Evolutionary conservation across 2,113 vertebrate genomes (phyloP), one percentile per base, ranked within the genome.

Genomic region (Zosterops borbonicus): DNA sequence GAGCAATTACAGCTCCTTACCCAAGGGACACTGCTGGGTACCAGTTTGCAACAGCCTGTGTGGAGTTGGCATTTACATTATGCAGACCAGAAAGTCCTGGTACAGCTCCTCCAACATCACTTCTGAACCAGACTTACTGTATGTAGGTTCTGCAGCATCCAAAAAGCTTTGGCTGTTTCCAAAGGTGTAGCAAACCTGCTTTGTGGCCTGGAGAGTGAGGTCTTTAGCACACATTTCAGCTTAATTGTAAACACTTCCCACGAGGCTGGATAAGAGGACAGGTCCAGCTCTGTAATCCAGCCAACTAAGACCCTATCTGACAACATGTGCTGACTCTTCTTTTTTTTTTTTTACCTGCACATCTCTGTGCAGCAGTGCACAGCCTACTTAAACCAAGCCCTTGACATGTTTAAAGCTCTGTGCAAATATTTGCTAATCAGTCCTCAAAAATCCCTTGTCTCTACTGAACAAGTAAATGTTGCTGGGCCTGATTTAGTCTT

Each of bases 351-450:
- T 85, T 4, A 64, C 73, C n/a, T 81, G 37, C 22, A 75, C 22
- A 39, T 74, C 70, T 44, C 58, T 31, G 31, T 41, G 35, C n/a
- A 79, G 58, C 41, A 69, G 24, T 13, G 52, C 75, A 90, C 93
- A 90, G 15, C 56, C 18, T 37, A 49, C 52, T 82, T 93, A 93
- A 92, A 92, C 46, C 52, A 90, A 95, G 25, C 39, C 73, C 73
- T 87, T 75, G 80, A 81, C 62, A 53, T 39, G 49, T 58, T 71
- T 75, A 92, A 95, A 90, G 86, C 58, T 84, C 76, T 89, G 68
- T 95, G 55, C 88, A 96, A 96, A 92, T 96, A 96, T 96, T 96
- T 89, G 56, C 73, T 90, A 93, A 96, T 94, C 79, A 89, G 19
- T 42, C 65, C 94, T 87, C 69, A 53, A 78, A 96, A 92, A 87